These are phyloP conservation scores for Acrobasis consociella DNA, from an alignment of 2,888 invertebrate species.

Conservation along the genomic window DNA sequence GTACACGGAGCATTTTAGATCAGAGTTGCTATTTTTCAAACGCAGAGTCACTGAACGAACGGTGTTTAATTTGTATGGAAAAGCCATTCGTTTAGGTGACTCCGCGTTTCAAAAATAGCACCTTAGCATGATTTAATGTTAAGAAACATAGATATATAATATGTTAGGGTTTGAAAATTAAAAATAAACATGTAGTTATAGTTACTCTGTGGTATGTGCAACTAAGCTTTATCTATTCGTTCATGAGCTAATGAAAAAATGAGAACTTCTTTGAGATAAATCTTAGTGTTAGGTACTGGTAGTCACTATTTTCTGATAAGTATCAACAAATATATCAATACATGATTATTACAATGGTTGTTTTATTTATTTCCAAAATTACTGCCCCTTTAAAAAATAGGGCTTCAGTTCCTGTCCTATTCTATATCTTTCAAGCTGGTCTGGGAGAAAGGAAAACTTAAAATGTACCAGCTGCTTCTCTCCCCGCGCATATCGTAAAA, in stretches of 20 bases:
- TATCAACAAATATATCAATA: conserved; percentile 36
- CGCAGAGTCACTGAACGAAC: no score
- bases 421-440: no score
- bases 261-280: conserved; percentile 17
- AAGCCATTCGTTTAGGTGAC: no score
- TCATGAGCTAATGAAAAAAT: background rate
- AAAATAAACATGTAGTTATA: background rate
- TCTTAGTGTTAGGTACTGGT: conserved; percentile 54
- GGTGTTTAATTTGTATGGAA: no score
- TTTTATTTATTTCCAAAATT: conserved; percentile 1
- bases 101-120: no score
- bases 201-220: background rate
- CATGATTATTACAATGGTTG: conserved; percentile 28
- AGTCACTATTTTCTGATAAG: conserved; percentile 57
- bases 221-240: background rate
- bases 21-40: no score
- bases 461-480: no score
- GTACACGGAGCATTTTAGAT: conserved; percentile 24
- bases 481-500: no score
- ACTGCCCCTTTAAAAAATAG: no score
- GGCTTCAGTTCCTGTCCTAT: no score
- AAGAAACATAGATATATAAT: background rate
- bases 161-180: background rate
- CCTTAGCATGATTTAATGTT: background rate
- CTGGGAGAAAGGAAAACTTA: no score